Conservation (phyloP, 2,888 invertebrate genomes). For the Caenorhabditis becei region DNA sequence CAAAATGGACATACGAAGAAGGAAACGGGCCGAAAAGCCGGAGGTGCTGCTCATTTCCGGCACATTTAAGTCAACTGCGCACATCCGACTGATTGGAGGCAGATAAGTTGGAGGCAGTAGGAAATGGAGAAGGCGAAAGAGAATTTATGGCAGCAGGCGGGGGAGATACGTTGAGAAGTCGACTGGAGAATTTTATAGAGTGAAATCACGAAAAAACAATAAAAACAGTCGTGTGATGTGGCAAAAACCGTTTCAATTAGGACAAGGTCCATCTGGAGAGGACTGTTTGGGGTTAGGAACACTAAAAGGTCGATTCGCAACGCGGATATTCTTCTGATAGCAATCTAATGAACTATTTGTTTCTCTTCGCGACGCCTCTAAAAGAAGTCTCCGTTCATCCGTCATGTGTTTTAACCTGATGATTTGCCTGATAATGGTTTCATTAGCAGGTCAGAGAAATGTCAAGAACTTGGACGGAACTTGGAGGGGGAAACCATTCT, state of each 20-base stretch:
- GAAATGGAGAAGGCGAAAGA: background rate
- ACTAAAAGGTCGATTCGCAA: conserved; percentile 44
- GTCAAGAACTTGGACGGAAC: too few species aligned
- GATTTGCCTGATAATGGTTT: conserved; percentile 18
- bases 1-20: conserved; percentile 35
- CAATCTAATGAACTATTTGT: conserved; percentile 38
- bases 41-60: conserved; percentile 36
- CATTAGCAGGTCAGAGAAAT: background rate
- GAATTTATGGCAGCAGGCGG: background rate
- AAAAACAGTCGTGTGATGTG: background rate
- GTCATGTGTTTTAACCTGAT: conserved; percentile 26
- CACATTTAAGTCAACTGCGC: conserved; percentile 5
- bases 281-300: conserved; percentile 10
- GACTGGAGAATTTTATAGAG: too few species aligned
- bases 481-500: too few species aligned
- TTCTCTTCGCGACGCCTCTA: conserved; percentile 21
- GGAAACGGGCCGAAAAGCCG: conserved; percentile 6
- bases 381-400: conserved; percentile 19
- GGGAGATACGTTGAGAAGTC: background rate
- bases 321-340: conserved; percentile 43
- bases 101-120: background rate
- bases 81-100: conserved; percentile 4
- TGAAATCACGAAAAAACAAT: too few species aligned
- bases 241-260: background rate
- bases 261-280: background rate